phyloP scores from a whole-genome alignment of 2,113 vertebrate species.

The Siniperca knerii region DNA sequence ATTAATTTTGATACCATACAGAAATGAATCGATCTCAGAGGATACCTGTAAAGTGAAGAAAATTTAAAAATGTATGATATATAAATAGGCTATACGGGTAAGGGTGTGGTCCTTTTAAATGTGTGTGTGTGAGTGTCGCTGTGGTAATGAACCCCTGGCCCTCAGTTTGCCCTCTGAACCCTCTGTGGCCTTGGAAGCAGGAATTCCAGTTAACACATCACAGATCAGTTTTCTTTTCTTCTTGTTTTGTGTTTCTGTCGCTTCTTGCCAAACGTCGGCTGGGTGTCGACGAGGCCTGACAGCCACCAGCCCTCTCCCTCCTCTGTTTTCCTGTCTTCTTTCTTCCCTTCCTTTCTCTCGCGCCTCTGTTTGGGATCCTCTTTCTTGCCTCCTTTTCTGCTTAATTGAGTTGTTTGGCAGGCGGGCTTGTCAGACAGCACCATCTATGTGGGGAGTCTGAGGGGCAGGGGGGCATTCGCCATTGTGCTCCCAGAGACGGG shows the following conservation, averaged over 20 bases:
- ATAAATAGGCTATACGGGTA: too few species aligned
- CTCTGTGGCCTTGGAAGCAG: constrained; percentile 76
- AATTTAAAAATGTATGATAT: neutral
- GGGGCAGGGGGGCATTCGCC: constrained; percentile 66
- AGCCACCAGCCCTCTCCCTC: constrained; percentile 79
- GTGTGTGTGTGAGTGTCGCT: constrained; percentile 50
- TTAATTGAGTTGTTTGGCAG: constrained; percentile 90
- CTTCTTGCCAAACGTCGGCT: constrained; percentile 55
- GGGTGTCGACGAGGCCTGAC: constrained; percentile 72
- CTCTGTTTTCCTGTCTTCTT: constrained; percentile 75
- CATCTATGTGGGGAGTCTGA: constrained; percentile 86
- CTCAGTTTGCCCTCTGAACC: constrained; percentile 85
- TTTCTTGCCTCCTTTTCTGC: constrained; percentile 84
- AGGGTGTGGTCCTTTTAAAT: neutral
- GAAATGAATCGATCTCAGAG: neutral
- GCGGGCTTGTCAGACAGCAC: constrained; percentile 82
- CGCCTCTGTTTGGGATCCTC: constrained; percentile 81
- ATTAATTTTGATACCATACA: neutral
- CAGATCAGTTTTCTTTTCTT: constrained; percentile 72
- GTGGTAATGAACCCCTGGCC: constrained; percentile 85
- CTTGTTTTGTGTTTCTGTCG: constrained; percentile 59
- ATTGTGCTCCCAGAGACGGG: constrained; percentile 83
- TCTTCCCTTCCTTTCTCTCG: constrained; percentile 76
- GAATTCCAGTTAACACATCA: constrained; percentile 88
- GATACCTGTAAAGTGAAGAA: neutral